phyloP scores from a whole-genome alignment of 2,113 vertebrate genomes.

The Xenopus laevis region DNA sequence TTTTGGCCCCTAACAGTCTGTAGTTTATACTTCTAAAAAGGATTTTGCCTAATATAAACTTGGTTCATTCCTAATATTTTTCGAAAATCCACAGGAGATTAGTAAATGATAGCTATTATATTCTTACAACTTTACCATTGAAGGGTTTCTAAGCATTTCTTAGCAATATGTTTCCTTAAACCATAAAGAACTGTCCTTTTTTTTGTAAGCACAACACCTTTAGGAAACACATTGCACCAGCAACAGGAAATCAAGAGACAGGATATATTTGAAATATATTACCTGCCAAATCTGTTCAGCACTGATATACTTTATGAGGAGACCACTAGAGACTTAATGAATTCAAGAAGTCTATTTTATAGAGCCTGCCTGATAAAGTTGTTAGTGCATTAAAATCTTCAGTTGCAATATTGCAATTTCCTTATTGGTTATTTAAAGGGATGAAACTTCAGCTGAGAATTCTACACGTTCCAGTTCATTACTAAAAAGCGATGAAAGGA shows the following conservation, averaged over 20 bases:
- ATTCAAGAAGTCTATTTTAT: no score
- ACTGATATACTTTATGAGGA: conserved; percentile 43
- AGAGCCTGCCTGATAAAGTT: conserved; percentile 8
- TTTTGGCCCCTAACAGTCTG: no score
- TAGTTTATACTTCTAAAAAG: no score
- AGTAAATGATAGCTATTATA: no score
- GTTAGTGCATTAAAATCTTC: background rate
- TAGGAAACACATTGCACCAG: conserved; percentile 56
- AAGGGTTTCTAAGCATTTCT: background rate
- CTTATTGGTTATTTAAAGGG: conserved; percentile 12
- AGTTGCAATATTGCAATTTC: conserved; percentile 23
- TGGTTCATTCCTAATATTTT: no score
- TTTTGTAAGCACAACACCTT: conserved; percentile 51
- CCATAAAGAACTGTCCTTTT: conserved; percentile 3
- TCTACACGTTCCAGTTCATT: conserved; percentile 16
- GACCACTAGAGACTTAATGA: background rate
- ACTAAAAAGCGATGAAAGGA: background rate
- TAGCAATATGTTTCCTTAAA: background rate
- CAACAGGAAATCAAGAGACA: conserved; percentile 41
- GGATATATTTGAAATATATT: conserved; percentile 47
- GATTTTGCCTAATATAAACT: no score
- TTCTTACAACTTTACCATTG: no score
- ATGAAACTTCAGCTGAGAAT: conserved; percentile 18
- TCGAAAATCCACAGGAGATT: no score
- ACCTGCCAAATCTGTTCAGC: conserved; percentile 36